Base-by-base conservation (phyloP, 1,140 invertebrate species). In the Trigoniulus corallinus region DNA sequence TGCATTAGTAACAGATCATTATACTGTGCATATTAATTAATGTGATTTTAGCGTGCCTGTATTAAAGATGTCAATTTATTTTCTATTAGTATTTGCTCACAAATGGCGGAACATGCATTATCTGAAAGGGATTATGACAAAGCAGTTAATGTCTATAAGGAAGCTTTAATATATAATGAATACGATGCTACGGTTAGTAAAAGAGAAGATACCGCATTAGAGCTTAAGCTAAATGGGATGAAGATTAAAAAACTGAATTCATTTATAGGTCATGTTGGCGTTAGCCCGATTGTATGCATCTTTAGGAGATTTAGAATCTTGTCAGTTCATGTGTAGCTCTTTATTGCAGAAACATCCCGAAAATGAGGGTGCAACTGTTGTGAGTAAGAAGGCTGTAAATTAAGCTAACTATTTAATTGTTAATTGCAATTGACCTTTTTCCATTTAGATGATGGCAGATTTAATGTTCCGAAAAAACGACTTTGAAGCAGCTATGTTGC, bases 391-490 rank as follows among this genome's bases (percentile, higher is more conserved):
- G 22, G 7, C 40, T 44, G 4, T 23, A 20, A 18, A 49, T 49
- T 44, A n/a, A n/a, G n/a, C n/a, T n/a, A 44, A 49, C 3, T 29
- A 51, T 57, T 24, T 48, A 15, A 18, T 48, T 47, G 39, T 23
- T 41, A 29, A 40, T 50, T 27, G 39, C n/a, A 29, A 13, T 41
- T 34, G 44, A 22, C 21, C 26, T 40, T 47, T 48, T 51, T 42
- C 21, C 48, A 55, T 55, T 44, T 54, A 74, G 53, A 89, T 97
- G 80, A 80, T 96, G 77, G 92, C 93, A 13, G 92, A 98, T 69
- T 71, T 97, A 26, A 87, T 91, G 51, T 95, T 96, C 63, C 72
- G 87, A 52, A 86, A 88, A 70, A 86, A 91, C 60, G 91, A 97
- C 63, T 85, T 94, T 61, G 84, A 92, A 58, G 80, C 82, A 34